Evolutionary conservation across 2,113 vertebrate genomes (phyloP).

Genomic region (Hystrix brachyura): DNA sequence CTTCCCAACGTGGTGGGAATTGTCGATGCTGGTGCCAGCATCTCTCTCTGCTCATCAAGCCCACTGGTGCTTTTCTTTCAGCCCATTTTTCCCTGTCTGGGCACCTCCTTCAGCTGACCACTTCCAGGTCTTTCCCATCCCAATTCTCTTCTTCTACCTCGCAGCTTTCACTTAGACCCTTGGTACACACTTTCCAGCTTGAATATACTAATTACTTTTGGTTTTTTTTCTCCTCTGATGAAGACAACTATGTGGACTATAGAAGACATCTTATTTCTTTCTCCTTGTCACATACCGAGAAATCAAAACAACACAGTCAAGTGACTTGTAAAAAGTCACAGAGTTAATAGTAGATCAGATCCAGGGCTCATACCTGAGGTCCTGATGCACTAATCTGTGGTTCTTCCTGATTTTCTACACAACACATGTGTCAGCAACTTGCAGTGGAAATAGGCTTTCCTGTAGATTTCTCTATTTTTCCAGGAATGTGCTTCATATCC

Average conservation of each 20-base stretch:
- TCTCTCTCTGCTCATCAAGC: neutral
- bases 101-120: fast-evolving
- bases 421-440: fast-evolving
- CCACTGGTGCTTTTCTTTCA: neutral
- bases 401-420: neutral
- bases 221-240: neutral
- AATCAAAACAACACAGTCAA: neutral
- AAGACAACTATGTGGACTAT: neutral
- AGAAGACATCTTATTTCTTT: neutral
- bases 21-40: fast-evolving
- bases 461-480: neutral
- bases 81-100: neutral
- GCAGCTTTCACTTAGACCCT: neutral
- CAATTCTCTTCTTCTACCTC: neutral
- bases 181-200: neutral
- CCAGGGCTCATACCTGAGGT: neutral
- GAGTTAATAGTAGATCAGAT: neutral
- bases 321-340: neutral
- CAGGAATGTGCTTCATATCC: neutral
- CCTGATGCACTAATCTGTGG: fast-evolving
- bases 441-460: neutral
- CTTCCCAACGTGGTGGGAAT: fast-evolving
- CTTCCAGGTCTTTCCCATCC: neutral
- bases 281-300: neutral
- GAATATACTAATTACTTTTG: neutral